Percentiles rank a stretch among this genome's conserved stretches.
phyloP scores from a whole-genome alignment of 2,888 invertebrate genomes.

The Bimastos eiseni region DNA sequence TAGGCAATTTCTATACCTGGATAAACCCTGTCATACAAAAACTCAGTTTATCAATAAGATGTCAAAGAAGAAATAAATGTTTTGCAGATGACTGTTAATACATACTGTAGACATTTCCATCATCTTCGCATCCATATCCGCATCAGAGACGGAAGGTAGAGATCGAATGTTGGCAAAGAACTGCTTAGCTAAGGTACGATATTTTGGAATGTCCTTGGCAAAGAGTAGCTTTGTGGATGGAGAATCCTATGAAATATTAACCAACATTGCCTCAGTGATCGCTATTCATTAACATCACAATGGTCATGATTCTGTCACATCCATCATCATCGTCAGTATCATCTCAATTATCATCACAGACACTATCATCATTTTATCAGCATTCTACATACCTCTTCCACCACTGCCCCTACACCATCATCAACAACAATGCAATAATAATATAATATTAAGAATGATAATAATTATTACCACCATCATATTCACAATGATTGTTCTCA shows the following conservation, averaged over 20 bases:
- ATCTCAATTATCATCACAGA: too few relatives aligned
- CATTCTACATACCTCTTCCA: too few relatives aligned
- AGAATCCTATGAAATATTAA: constrained; percentile 76
- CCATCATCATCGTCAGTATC: neutral
- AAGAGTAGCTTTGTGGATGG: constrained; percentile 97
- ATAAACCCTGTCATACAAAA: neutral
- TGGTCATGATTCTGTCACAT: neutral
- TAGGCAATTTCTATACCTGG: neutral
- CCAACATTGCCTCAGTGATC: neutral
- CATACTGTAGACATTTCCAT: constrained; percentile 81
- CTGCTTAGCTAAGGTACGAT: constrained; percentile 55
- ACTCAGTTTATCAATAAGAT: neutral
- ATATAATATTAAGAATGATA: too few relatives aligned
- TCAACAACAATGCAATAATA: neutral
- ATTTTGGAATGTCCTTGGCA: constrained; percentile 80
- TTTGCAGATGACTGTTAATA: constrained; percentile 1
- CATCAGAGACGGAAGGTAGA: constrained; percentile 77
- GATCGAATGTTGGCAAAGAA: constrained; percentile 67
- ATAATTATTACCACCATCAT: too few relatives aligned
- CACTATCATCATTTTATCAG: too few relatives aligned
- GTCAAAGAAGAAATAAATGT: neutral
- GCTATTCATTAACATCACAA: neutral
- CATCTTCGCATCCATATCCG: constrained; percentile 98
- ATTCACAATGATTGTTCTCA: neutral
- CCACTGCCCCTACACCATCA: neutral